Evolutionary conservation across 2,888 invertebrate species (phyloP).

Genomic region (Drosophila seclusa): DNA sequence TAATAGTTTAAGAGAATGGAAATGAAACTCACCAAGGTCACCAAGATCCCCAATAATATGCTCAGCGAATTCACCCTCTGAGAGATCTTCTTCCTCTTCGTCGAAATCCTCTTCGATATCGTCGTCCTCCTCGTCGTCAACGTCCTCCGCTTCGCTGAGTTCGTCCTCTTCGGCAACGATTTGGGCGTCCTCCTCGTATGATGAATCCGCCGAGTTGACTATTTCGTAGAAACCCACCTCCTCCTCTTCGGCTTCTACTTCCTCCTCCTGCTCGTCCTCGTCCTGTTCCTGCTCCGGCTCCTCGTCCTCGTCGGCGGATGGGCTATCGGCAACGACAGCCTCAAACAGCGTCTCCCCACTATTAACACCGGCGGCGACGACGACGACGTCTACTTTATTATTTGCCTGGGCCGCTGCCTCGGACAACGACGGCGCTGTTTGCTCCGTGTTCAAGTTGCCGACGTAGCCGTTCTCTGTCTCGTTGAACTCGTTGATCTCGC

Average conservation of each 20-base stretch:
- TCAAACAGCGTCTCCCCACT: conserved; percentile 1
- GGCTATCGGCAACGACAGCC: conserved; percentile 14
- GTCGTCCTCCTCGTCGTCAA: conserved; percentile 69
- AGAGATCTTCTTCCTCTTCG: conserved; percentile 66
- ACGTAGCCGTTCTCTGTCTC: conserved; percentile 18
- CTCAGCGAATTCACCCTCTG: conserved; percentile 75
- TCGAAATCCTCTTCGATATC: conserved; percentile 71
- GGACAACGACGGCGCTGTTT: conserved; percentile 34
- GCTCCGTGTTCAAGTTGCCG: conserved; percentile 43
- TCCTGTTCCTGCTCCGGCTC: conserved; percentile 43
- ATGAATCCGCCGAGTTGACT: conserved; percentile 74
- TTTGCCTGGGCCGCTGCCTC: conserved; percentile 9
- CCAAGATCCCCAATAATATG: conserved; percentile 76
- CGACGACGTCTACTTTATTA: conserved; percentile 4
- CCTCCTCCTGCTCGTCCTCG: conserved; percentile 65
- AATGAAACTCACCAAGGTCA: conserved; percentile 58
- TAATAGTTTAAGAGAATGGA: not conserved
- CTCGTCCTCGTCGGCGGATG: conserved; percentile 22
- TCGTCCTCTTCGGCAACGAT: conserved; percentile 78
- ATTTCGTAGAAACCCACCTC: conserved; percentile 75
- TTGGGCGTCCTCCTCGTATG: conserved; percentile 75
- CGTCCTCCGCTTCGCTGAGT: conserved; percentile 72
- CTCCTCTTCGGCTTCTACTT: conserved; percentile 57
- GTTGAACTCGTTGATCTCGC: conserved; percentile 13
- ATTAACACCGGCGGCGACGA: not conserved